Base-by-base conservation (phyloP, 2,888 invertebrate species). In the Napeogenes inachia region DNA sequence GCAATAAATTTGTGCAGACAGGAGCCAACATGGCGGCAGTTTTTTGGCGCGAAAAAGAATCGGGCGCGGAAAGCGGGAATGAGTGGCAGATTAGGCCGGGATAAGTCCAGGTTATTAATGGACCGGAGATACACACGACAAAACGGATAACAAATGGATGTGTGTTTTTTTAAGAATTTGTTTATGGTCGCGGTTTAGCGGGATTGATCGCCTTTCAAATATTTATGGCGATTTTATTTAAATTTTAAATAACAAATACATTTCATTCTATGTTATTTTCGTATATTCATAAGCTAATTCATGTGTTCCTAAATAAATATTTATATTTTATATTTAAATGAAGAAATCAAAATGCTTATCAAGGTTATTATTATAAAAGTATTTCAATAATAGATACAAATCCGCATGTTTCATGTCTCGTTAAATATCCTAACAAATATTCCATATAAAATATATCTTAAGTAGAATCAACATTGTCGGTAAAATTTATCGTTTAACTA, bases 71-170 rank as follows among this genome's bases (percentile, higher is more conserved):
- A 88, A 87, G 85, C 84, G 83, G 87, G 86, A 88, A 88, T 87
- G 89, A 89, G 85, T 80, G 82, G 76, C 80, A 87, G 89, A 89
- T 89, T 89, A 89, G 87, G 80, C 75, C 71, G 71, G 85, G 88
- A 87, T 88, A 88, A 89, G 82, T 81, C 84, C 77, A 63, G 68
- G 82, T 89, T 90, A 90, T 90, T 90, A 90, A 90, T 90, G 89
- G 88, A 89, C 81, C 84, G 70, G 80, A 81, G 86, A 84, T 87
- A 87, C 82, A 87, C 84, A 80, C 80, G 81, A 80, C 81, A 78
- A 35, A 35, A 80, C 77, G 87, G 84, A 85, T 87, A 86, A 84
- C 77, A 79, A 82, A 88, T 87, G 87, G 82, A 74, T 77, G 76
- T 74, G 73, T 70, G 67, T 70, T 66, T 70, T 70, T 70, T 70